Percentiles rank a stretch among this genome's conserved stretches.
Conservation (phyloP, 1,140 invertebrate genomes). For the Manduca sexta region DNA sequence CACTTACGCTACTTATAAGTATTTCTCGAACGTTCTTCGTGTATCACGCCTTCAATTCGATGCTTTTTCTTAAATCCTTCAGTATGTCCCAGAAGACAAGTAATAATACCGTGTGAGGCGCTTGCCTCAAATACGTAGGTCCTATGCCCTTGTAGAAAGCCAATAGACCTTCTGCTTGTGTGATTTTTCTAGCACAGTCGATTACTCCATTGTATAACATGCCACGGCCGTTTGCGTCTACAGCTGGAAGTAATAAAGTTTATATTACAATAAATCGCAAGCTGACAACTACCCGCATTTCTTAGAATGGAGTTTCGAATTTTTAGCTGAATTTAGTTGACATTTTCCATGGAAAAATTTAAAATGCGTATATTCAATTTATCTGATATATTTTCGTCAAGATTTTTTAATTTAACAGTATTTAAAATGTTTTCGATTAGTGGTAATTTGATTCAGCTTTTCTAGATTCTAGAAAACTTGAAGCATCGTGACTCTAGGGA, state of each 20-base stretch:
- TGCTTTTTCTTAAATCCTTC: constrained; percentile 65
- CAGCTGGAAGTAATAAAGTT: constrained; percentile 42
- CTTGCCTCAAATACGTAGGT: constrained; percentile 88
- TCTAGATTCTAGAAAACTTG: too few species aligned
- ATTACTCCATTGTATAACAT: constrained; percentile 81
- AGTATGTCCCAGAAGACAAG: constrained; percentile 91
- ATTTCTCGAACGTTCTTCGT: too few species aligned
- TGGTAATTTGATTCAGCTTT: too few species aligned
- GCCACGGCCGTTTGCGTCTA: constrained; percentile 79
- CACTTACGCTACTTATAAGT: too few species aligned
- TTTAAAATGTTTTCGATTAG: too few species aligned
- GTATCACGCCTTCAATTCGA: constrained; percentile 8
- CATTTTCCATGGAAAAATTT: too few species aligned
- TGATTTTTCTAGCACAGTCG: constrained; percentile 87
- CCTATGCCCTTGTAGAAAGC: constrained; percentile 93
- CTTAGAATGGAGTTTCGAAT: background rate
- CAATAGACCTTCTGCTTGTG: constrained; percentile 82
- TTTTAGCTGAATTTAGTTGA: too few species aligned
- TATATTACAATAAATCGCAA: constrained; percentile 7
- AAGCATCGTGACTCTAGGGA: too few species aligned
- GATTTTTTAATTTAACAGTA: too few species aligned
- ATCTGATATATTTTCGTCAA: too few species aligned
- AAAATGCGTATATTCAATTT: too few species aligned
- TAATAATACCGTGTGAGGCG: constrained; percentile 89
- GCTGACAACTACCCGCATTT: too few species aligned